Evolutionary conservation across 1,140 invertebrate genomes (phyloP), one percentile per base, ranked within the genome.

Genomic region (Elysia chlorotica): DNA sequence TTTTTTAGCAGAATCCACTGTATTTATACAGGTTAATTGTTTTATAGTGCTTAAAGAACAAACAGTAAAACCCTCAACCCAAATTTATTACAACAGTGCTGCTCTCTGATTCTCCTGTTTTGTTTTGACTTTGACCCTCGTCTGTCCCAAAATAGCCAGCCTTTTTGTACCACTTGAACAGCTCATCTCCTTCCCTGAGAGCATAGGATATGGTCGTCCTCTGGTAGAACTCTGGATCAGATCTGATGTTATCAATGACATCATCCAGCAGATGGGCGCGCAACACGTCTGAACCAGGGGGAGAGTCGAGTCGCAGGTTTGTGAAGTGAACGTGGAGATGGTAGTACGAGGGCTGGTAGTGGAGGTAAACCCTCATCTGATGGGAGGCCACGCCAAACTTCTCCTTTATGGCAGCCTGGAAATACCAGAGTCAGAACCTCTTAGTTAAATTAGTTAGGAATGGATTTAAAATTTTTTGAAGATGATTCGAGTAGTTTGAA

Each of bases 281-380:
- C 84, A 96, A 95, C 25, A 91, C 90, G 86, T 91, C 91, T 73
- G 92, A 93, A 41, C 91, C 92, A 66, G 94, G 93, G 2, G 93
- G 91, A n/a, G n/a, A n/a, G 78, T 96, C 93, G 88, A 92, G 92
- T 68, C 92, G 90, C 0, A 98, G 82, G 74, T 92, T 91, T n/a
- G 93, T 94, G 80, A 98, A 96, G 87, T 99, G 97, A 2, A 99
- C 91, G 83, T 99, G 97, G 10, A 99, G 88, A 88, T 99, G 96
- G 88, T 98, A 98, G 88, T 96, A 99, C 0, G 96, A 96, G 4
- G 97, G 97, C 83, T 96, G 96, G 88, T 99, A 99, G 85, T 99
- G 97, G 2, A 99, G 87, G 87, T 95, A 99, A 6, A 87, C 78
- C 61, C 96, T 90, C 25, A 98, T 83, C 83, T 95, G 92, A 61